phyloP scores from a whole-genome alignment of 2,888 invertebrate genomes.

The Oligia latruncula region DNA sequence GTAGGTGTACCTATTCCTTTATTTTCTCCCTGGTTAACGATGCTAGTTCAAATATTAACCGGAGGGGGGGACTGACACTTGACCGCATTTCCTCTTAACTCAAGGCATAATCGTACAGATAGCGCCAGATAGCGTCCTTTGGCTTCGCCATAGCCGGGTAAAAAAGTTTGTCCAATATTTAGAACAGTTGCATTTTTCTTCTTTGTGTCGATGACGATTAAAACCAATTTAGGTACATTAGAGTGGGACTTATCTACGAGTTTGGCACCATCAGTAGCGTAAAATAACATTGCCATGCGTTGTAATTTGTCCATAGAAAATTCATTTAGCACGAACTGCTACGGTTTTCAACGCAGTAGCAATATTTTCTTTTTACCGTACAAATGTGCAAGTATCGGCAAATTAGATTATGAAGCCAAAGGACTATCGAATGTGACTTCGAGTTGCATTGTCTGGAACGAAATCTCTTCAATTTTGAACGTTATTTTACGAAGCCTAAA shows the following conservation, averaged over 20 bases:
- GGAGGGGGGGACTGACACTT: too few relatives aligned
- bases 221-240: too few relatives aligned
- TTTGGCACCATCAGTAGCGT: too few relatives aligned
- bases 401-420: constrained; percentile 56
- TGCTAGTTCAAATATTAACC: too few relatives aligned
- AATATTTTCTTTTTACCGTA: constrained; percentile 2
- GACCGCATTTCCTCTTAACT: too few relatives aligned
- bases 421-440: constrained; percentile 34
- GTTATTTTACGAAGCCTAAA: neutral
- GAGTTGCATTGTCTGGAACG: constrained; percentile 42
- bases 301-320: constrained; percentile 2
- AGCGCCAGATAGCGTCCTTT: too few relatives aligned
- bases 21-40: too few relatives aligned
- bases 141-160: too few relatives aligned
- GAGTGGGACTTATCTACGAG: too few relatives aligned
- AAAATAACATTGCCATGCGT: too few relatives aligned
- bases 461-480: constrained; percentile 15
- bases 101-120: too few relatives aligned
- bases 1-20: too few relatives aligned
- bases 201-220: neutral
- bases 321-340: constrained; percentile 15
- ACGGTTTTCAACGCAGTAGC: neutral
- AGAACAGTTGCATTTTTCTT: neutral
- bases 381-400: constrained; percentile 27
- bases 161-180: neutral